phyloP scores from a whole-genome alignment of 2,797 vertebrate genomes.

The Phataginus tricuspis region DNA sequence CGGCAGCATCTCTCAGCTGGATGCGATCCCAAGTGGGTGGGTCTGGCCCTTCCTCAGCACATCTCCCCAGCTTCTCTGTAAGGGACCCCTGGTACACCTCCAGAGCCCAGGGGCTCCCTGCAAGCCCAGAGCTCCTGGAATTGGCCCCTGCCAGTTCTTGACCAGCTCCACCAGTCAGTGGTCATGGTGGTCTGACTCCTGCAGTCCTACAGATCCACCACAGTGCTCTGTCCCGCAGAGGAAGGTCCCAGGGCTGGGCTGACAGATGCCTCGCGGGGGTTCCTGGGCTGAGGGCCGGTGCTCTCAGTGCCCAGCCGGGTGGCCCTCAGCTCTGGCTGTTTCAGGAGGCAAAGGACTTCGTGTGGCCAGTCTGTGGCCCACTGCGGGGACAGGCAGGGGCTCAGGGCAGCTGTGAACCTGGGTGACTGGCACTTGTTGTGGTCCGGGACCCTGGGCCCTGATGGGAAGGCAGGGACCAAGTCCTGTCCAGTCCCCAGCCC shows the following conservation, averaged over 20 bases:
- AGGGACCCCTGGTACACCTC: background rate
- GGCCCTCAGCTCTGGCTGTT: background rate
- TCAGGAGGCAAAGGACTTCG: background rate
- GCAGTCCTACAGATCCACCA: background rate
- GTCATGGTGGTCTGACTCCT: background rate
- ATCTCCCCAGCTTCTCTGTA: background rate
- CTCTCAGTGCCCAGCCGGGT: background rate
- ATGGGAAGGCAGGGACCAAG: background rate
- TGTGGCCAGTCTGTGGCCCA: background rate
- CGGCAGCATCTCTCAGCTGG: background rate
- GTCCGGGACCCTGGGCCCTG: background rate
- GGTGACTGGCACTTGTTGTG: background rate
- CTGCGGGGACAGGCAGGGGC: background rate
- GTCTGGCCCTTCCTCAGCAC: background rate
- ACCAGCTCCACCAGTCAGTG: background rate
- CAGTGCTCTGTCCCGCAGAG: background rate
- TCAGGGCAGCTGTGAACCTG: background rate
- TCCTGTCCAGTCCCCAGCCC: too few species aligned
- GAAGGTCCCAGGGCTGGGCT: background rate
- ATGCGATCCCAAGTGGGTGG: rapidly evolving
- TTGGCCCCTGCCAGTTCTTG: background rate
- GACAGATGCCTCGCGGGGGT: background rate
- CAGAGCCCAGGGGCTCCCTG: background rate
- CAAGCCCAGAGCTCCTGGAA: too few species aligned
- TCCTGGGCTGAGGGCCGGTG: background rate